These are phyloP conservation scores for Distichodus sexfasciatus DNA, from an alignment of 2,797 vertebrate species.

Conservation along the genomic window DNA sequence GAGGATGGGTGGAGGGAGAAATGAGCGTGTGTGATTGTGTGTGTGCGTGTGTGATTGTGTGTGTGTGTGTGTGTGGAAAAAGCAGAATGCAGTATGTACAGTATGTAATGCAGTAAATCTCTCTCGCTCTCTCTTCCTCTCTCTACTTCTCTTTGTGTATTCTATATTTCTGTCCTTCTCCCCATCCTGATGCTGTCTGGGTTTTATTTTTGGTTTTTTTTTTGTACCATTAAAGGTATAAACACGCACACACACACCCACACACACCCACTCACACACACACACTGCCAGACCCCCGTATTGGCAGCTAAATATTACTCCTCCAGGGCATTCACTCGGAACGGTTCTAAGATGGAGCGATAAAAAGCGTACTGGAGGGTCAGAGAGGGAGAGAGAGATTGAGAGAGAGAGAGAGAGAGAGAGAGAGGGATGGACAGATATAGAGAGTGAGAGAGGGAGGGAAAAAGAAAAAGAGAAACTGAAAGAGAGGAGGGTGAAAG, in stretches of 20 bases:
- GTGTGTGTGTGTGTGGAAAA: no score
- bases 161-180: slow-evolving; percentile 48
- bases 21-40: no score
- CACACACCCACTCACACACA: slow-evolving; percentile 26
- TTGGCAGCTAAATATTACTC: slow-evolving; percentile 24
- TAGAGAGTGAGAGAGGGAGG: slow-evolving; percentile 5
- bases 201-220: slow-evolving; percentile 49
- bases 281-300: neutral
- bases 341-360: neutral
- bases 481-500: neutral
- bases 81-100: no score
- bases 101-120: no score
- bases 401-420: slow-evolving; percentile 11
- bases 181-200: no score
- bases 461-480: slow-evolving; percentile 6
- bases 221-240: slow-evolving; percentile 48
- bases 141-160: neutral
- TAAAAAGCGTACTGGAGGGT: neutral
- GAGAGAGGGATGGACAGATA: slow-evolving; percentile 27
- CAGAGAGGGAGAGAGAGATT: neutral
- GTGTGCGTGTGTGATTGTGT: no score
- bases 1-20: no score
- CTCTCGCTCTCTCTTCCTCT: neutral
- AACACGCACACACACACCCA: slow-evolving; percentile 41
- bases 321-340: slow-evolving; percentile 7